Percentiles rank a stretch among this genome's conserved stretches.
phyloP scores from a whole-genome alignment of 2,113 vertebrate species.

The Condylura cristata region DNA sequence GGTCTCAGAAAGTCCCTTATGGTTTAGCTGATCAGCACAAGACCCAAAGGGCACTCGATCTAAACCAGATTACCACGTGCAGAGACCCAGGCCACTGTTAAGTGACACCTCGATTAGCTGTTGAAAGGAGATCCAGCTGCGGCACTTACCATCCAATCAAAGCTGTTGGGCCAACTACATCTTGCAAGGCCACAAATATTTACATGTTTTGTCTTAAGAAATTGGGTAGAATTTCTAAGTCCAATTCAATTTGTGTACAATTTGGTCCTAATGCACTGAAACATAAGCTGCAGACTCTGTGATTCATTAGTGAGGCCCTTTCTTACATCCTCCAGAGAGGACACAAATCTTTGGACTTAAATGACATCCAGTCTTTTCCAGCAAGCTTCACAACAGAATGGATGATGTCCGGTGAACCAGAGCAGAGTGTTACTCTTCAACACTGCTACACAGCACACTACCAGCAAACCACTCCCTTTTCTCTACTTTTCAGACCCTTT shows the following conservation, averaged over 20 bases:
- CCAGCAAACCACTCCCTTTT: background rate
- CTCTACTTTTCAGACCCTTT: background rate
- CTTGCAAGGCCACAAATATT: constrained; percentile 97
- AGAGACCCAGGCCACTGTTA: constrained; percentile 89
- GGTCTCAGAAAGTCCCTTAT: constrained; percentile 86
- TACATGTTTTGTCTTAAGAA: constrained; percentile 96
- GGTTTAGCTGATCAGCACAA: constrained; percentile 87
- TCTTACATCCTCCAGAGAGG: background rate
- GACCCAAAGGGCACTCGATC: constrained; percentile 90
- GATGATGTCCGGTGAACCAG: background rate
- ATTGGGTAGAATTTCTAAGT: constrained; percentile 93
- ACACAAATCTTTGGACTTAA: constrained; percentile 7
- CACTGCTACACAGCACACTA: background rate
- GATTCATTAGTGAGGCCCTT: constrained; percentile 78
- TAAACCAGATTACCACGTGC: constrained; percentile 92
- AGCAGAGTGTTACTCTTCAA: background rate
- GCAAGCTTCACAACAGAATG: background rate
- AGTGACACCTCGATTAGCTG: constrained; percentile 92
- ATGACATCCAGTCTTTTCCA: background rate
- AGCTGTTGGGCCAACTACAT: constrained; percentile 93
- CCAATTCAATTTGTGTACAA: constrained; percentile 87
- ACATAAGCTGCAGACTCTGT: constrained; percentile 80
- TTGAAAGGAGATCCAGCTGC: constrained; percentile 87
- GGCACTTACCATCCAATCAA: constrained; percentile 94
- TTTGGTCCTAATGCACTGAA: constrained; percentile 88